Base-by-base conservation (phyloP, 1,140 invertebrate genomes). In the Euwallacea similis region DNA sequence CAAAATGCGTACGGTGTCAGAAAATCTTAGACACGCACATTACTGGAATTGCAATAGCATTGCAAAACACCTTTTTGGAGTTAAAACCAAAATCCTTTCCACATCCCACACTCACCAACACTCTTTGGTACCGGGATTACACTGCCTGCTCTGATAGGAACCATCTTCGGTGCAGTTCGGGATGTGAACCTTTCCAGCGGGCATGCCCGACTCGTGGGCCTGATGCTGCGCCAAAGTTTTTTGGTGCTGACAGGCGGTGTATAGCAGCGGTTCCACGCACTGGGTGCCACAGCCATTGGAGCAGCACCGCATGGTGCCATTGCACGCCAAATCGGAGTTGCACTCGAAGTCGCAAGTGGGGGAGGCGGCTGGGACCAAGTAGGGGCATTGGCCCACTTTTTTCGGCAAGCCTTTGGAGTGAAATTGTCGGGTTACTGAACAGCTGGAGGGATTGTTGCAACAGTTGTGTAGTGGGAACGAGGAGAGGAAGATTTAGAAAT, bases 231-330 rank as follows among this genome's bases (percentile, higher is more conserved):
- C 86, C 0, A 92, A 84, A 6, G 85, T 82, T 73, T 83, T 82
- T 13, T 87, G 85, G 72, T 93, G 91, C 78, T 94, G 90, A 77
- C 93, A 95, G 11, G 89, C 91, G 4, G 54, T 15, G 16, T 21
- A 56, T 2, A 56, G 54, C 11, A 92, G 84, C 0, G 91, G 89
- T 46, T 87, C 82, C 0, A 91, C 85, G 77, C 92, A 94, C 73
- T 91, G 89, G 0, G 91, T 94, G 1, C 92, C 92, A 77, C 93
- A 95, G 46, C 92, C 93, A 54, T 93, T 94, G 0, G 91, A 92
- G 77, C 93, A 95, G 80, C 93, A 95, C 68, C 92, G 89, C 46
- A 86, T 83, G 0, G 83, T 83, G 0, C 85, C 85, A 2, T 87
- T 86, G 76, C 93, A 95, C 66, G 93, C 89, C 6, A 88, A 84